Percentiles rank a stretch among this genome's conserved stretches.
Conservation (phyloP, 92 coral and sea anemone species). For the Palythoa heliodiscus region DNA sequence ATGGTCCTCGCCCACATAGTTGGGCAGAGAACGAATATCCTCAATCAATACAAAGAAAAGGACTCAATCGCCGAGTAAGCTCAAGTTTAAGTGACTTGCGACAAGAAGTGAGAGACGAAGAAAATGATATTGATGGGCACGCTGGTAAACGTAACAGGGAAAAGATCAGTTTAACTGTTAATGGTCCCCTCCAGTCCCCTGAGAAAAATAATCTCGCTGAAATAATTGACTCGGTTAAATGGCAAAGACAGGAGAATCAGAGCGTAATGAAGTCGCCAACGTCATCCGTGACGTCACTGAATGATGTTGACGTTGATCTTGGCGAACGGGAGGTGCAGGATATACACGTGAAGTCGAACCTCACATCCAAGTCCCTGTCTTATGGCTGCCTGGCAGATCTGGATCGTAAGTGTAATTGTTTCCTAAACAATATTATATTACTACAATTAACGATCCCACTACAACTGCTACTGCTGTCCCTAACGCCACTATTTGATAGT, state of each 20-base stretch:
- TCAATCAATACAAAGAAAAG: constrained; percentile 47
- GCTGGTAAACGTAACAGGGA: constrained; percentile 24
- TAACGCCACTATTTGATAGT: no score
- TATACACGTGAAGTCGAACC: constrained; percentile 51
- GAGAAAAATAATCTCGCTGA: constrained; percentile 81
- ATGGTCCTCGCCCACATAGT: constrained; percentile 61
- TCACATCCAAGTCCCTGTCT: constrained; percentile 85
- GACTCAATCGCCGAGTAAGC: constrained; percentile 66
- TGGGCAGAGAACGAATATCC: constrained; percentile 60
- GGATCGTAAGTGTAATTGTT: constrained; percentile 58
- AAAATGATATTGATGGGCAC: constrained; percentile 33
- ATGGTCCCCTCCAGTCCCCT: constrained; percentile 37
- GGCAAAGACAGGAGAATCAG: constrained; percentile 58
- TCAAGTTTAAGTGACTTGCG: constrained; percentile 79
- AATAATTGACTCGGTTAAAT: constrained; percentile 79
- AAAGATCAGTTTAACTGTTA: constrained; percentile 32
- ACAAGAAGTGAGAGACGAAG: constrained; percentile 32
- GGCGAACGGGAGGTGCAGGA: constrained; percentile 47
- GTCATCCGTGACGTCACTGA: constrained; percentile 56
- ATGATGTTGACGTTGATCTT: constrained; percentile 61
- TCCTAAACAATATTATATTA: neutral
- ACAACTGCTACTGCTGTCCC: neutral
- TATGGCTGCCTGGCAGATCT: constrained; percentile 81
- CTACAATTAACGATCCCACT: neutral
- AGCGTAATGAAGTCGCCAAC: constrained; percentile 37